Evolutionary conservation across 2,113 vertebrate species (phyloP), one percentile per base, ranked within the genome.

Genomic region (Charadrius vociferus): DNA sequence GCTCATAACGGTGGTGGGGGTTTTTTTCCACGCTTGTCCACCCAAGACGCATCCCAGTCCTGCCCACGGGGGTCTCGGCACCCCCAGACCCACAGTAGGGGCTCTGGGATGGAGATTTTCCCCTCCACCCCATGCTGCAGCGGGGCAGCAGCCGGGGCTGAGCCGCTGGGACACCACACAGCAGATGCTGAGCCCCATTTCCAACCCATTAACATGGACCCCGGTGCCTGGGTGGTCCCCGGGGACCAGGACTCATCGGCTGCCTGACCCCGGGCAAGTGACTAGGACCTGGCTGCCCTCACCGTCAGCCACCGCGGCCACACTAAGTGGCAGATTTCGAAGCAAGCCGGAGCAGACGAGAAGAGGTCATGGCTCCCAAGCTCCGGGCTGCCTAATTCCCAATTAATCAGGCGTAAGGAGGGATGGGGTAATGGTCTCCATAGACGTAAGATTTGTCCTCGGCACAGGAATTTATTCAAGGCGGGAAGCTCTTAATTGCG

Each of bases 21-120:
- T 27, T 30, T 11, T 9, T 3, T 6, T 10, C n/a, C 41, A 49
- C 18, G 3, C 4, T 55, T 59, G 1, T 34, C 62, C 14, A 6
- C 77, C 43, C 3, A 0, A 39, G 9, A 15, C 2, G 2, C 21
- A 32, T 14, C 47, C 61, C 39, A 58, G 12, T 18, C 26, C 30
- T 41, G 14, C 16, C 19, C 34, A 6, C 0, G 7, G 66, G 65
- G 26, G 14, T 70, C 50, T 4, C 0, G 14, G 41, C 18, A n/a
- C 43, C 49, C 63, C 49, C 27, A 49, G 24, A 37, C 5, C 10
- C 7, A 34, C 45, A 0, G 0, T 0, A 3, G 87, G 29, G 13
- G 30, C 30, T 58, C 34, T 30, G 1, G 26, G 55, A 2, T 9
- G 15, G 17, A 0, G 5, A 22, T 55, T 18, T 15, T 7, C 16